Evolutionary conservation across 2,113 vertebrate species (phyloP).

Genomic region (Typhlomys cinereus): DNA sequence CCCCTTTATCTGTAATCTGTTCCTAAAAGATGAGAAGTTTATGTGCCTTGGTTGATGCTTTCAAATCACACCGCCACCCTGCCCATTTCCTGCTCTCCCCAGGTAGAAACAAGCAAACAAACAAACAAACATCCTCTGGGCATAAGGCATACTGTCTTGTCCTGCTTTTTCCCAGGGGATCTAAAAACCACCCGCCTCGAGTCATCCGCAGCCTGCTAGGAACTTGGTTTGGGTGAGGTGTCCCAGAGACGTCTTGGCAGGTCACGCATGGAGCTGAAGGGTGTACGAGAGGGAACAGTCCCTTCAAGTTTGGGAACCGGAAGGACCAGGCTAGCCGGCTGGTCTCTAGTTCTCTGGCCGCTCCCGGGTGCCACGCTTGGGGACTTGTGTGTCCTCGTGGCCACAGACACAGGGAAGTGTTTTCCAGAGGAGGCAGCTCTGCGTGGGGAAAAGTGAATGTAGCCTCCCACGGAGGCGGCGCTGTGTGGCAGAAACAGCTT

Average conservation of each 20-base stretch:
- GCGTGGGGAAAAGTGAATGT: background rate
- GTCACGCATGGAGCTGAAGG: background rate
- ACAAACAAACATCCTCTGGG: background rate
- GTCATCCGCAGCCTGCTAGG: background rate
- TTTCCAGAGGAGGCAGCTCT: background rate
- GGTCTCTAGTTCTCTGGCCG: constrained; percentile 8
- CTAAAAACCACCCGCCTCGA: background rate
- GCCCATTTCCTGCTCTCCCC: too few species aligned
- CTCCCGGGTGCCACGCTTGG: constrained; percentile 41
- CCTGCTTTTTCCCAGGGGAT: background rate
- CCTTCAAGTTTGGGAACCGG: constrained; percentile 66
- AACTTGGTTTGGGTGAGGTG: constrained; percentile 7
- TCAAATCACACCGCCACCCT: too few species aligned
- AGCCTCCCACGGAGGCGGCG: background rate
- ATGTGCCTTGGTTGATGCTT: background rate
- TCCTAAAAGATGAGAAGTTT: background rate
- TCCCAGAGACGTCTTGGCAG: constrained; percentile 14
- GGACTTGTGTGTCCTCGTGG: background rate
- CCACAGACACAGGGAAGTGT: background rate
- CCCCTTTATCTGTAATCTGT: background rate
- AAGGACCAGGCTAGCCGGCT: constrained; percentile 52
- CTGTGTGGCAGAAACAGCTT: background rate
- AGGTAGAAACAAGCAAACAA: background rate
- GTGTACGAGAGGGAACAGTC: constrained; percentile 22
- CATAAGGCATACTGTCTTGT: background rate